Conservation (phyloP, 2,113 vertebrate species). For the Donacobius atricapilla region DNA sequence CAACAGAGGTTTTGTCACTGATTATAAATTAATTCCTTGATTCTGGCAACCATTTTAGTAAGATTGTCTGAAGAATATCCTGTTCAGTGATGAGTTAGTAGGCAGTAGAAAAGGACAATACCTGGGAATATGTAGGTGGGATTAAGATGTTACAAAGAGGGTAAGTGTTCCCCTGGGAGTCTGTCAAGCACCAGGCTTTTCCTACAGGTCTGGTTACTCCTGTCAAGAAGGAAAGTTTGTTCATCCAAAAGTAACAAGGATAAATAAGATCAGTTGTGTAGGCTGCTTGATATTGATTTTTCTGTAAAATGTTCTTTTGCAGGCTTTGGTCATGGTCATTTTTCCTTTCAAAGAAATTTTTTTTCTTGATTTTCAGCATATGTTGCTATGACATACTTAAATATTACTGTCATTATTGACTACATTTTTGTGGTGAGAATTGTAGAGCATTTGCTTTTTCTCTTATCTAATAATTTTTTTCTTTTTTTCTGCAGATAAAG, state of each 20-base stretch:
- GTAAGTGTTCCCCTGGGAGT: background rate
- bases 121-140: background rate
- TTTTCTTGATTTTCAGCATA: background rate
- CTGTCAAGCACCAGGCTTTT: background rate
- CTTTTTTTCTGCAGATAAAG: accelerated
- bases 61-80: background rate
- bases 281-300: background rate
- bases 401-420: background rate
- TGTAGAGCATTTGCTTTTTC: background rate
- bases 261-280: background rate
- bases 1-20: background rate
- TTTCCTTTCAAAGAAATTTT: background rate
- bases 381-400: background rate
- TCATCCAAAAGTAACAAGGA: background rate
- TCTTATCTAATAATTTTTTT: accelerated
- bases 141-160: background rate
- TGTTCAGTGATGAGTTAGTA: background rate
- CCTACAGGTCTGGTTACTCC: background rate
- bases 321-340: background rate
- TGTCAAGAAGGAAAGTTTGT: background rate
- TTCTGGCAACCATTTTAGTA: background rate
- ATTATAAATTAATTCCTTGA: background rate
- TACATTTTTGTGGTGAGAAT: background rate
- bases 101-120: background rate
- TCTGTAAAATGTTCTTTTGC: background rate